Evolutionary conservation across 2,888 invertebrate genomes (phyloP).

Genomic region (Pachymerium ferrugineum): DNA sequence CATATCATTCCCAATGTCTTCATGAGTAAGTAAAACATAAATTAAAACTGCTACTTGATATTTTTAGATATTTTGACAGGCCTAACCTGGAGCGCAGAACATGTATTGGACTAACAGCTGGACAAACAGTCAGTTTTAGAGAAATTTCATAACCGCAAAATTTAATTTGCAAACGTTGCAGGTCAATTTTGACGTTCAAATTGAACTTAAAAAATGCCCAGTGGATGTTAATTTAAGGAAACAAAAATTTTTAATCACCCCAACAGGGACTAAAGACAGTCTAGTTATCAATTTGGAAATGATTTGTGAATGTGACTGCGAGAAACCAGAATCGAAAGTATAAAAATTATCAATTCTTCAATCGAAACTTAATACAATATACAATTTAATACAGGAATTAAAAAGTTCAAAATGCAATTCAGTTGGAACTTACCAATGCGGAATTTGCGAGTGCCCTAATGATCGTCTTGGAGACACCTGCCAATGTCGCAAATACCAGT

Average conservation of each 20-base stretch:
- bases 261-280: constrained; percentile 87
- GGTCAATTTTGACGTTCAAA: constrained; percentile 48
- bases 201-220: constrained; percentile 75
- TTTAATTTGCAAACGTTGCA: constrained; percentile 23
- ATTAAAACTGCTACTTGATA: background rate
- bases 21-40: constrained; percentile 40
- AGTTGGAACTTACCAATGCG: constrained; percentile 50
- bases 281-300: constrained; percentile 81
- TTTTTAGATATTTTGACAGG: background rate
- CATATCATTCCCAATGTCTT: constrained; percentile 63
- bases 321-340: constrained; percentile 59
- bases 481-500: constrained; percentile 36
- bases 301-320: constrained; percentile 93
- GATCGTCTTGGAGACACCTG: constrained; percentile 44
- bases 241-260: constrained; percentile 81
- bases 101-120: constrained; percentile 86
- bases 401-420: constrained; percentile 45
- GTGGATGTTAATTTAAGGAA: constrained; percentile 70
- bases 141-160: constrained; percentile 34
- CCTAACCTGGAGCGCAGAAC: constrained; percentile 56
- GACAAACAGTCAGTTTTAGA: constrained; percentile 61
- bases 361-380: background rate
- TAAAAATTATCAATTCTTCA: background rate
- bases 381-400: constrained; percentile 38
- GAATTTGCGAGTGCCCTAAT: constrained; percentile 48